Evolutionary conservation across 2,113 vertebrate species (phyloP).

Genomic region (Ginglymostoma cirratum): DNA sequence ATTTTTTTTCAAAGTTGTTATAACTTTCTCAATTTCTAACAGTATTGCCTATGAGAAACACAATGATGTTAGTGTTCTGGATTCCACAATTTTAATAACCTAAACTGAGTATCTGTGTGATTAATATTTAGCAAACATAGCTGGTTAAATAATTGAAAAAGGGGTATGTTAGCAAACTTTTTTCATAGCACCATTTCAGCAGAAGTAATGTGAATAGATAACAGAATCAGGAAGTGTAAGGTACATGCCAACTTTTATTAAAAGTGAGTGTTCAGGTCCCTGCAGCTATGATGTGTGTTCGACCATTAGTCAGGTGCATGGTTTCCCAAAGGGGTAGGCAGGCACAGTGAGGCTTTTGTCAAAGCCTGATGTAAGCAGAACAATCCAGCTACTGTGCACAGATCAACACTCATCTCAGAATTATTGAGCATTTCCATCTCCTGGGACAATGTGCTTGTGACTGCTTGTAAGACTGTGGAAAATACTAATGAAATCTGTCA

Average conservation of each 20-base stretch:
- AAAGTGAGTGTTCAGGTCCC: constrained; percentile 49
- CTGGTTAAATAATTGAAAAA: not conserved
- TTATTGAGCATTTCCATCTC: constrained; percentile 45
- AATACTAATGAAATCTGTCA: constrained; percentile 49
- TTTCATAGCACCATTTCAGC: not conserved
- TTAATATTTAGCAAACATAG: not conserved
- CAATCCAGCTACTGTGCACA: constrained; percentile 54
- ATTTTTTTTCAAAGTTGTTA: not conserved
- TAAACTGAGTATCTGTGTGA: not conserved
- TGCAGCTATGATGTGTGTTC: constrained; percentile 51
- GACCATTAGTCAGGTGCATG: constrained; percentile 58
- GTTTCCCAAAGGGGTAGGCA: constrained; percentile 53
- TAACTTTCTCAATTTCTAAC: not conserved
- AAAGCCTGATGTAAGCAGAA: constrained; percentile 49
- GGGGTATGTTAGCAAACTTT: not conserved
- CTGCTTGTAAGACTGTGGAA: constrained; percentile 42
- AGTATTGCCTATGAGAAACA: not conserved
- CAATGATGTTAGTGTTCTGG: not conserved
- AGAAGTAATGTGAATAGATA: constrained; percentile 22
- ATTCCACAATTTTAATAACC: not conserved
- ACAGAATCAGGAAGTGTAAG: constrained; percentile 24
- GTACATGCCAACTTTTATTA: constrained; percentile 43
- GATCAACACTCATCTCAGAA: constrained; percentile 47
- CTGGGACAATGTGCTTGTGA: constrained; percentile 49
- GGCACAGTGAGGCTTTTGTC: constrained; percentile 58